These are phyloP conservation scores for Pelobates fuscus DNA, from an alignment of 2,113 vertebrate species.

Conservation along the genomic window DNA sequence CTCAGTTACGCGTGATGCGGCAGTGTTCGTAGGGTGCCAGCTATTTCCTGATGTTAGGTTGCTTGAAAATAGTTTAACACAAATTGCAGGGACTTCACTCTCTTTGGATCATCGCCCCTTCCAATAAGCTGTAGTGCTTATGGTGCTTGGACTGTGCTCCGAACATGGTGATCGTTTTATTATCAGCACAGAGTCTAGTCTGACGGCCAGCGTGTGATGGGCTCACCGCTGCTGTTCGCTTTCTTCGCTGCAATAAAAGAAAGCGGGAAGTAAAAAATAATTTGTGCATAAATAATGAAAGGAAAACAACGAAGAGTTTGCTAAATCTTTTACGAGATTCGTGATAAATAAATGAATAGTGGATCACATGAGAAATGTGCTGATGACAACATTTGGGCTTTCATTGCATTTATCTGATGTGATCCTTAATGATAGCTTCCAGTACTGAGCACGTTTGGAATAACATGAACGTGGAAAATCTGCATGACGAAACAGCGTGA, in stretches of 20 bases:
- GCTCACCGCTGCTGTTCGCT: background rate
- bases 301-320: slow-evolving; percentile 4
- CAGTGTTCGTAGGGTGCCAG: no score
- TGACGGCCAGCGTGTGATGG: no score
- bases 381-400: slow-evolving; percentile 18
- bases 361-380: slow-evolving; percentile 30
- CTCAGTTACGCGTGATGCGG: no score
- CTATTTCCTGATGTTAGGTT: no score
- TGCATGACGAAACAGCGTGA: slow-evolving; percentile 59
- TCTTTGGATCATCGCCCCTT: no score
- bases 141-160: no score
- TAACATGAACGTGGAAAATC: slow-evolving; percentile 54
- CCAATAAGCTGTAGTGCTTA: no score
- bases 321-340: slow-evolving; percentile 29
- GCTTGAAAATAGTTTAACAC: no score
- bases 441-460: slow-evolving; percentile 47
- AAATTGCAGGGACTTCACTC: no score
- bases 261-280: background rate
- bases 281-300: slow-evolving; percentile 24
- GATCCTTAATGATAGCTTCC: slow-evolving; percentile 46
- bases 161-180: no score
- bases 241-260: background rate
- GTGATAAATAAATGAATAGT: slow-evolving; percentile 26
- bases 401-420: slow-evolving; percentile 38
- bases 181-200: no score